Base-by-base conservation (phyloP, 2,113 vertebrate genomes). In the Formicarius rufipectus region DNA sequence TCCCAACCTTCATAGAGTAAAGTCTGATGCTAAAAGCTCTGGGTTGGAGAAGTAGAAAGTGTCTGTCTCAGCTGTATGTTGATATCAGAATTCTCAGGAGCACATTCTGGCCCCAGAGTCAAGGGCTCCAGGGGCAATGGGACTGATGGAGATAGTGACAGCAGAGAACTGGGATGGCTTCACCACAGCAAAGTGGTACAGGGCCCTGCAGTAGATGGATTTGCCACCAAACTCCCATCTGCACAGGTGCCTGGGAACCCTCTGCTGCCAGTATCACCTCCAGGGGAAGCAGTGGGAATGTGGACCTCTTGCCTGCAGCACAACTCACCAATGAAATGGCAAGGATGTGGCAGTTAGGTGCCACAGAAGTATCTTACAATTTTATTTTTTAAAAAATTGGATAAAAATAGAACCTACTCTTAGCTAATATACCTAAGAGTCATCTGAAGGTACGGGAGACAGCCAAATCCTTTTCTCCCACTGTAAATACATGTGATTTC, bases 401-500 rank as follows among this genome's bases (percentile, higher is more conserved):
- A 42, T 14, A 81, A 44, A 55, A 63, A 44, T 78, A 44, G 15
- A 59, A 52, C 21, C 56, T 40, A 10, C 7, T 67, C 19, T 31
- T 49, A 84, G 35, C 10, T 78, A 77, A 69, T 15, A 35, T 18
- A 80, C 18, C 28, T 71, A 74, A 81, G 59, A 86, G 14, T 81
- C 87, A 75, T 33, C 24, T 81, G 84, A 90, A 92, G 20, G 28
- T 7, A 12, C 20, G 42, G 64, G 40, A 81, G 64, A n/a, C 16
- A 90, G 31, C 25, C 68, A 90, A 84, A 77, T 75, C 10, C 63
- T 91, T 90, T 64, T 79, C 58, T 79, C n/a, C 25, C 9, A 74
- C 60, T 82, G 42, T 79, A 91, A 90, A 88, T 74, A 76, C 25
- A 42, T 60, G 71, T 18, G 44, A 84, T 72, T 94, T 87, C 58